Evolutionary conservation across 2,888 invertebrate genomes (phyloP).

Genomic region (Zaprionus obscuricornis): DNA sequence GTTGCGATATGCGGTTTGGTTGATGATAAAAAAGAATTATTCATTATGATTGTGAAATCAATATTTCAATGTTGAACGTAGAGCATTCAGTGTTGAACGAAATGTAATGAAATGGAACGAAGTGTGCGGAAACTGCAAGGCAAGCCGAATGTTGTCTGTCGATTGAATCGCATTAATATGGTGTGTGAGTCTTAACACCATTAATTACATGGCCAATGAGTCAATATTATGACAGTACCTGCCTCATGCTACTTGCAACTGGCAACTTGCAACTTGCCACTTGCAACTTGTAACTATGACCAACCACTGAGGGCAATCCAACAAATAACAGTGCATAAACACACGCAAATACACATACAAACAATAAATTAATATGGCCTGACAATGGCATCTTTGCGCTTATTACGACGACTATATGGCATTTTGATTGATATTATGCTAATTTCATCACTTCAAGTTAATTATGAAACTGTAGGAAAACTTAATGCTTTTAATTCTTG

Average conservation of each 20-base stretch:
- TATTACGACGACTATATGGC: slow-evolving; percentile 6
- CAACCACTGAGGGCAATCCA: neutral
- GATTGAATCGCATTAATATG: slow-evolving; percentile 67
- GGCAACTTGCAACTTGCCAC: slow-evolving; percentile 10
- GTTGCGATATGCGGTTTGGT: too few relatives aligned
- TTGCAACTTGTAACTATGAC: neutral
- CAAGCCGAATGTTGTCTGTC: slow-evolving; percentile 62
- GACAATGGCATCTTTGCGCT: slow-evolving; percentile 11
- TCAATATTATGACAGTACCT: slow-evolving; percentile 73
- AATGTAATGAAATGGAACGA: neutral
- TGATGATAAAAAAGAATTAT: too few relatives aligned
- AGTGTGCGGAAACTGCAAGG: slow-evolving; percentile 41
- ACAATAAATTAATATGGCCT: slow-evolving; percentile 60
- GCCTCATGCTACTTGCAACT: too few relatives aligned
- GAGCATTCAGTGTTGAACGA: too few relatives aligned
- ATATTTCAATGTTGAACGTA: slow-evolving; percentile 57
- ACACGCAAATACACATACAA: slow-evolving; percentile 38
- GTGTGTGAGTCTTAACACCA: slow-evolving; percentile 70
- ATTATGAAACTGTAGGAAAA: neutral
- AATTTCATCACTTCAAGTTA: neutral
- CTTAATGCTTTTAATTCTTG: neutral
- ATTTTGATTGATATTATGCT: slow-evolving; percentile 45
- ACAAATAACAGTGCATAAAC: slow-evolving; percentile 13
- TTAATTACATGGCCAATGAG: slow-evolving; percentile 73
- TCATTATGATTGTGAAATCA: slow-evolving; percentile 79